Percentiles rank a stretch among this genome's conserved stretches.
These are phyloP conservation scores for Trachelus troglodyta DNA, from an alignment of 2,888 invertebrate species.

Conservation along the genomic window DNA sequence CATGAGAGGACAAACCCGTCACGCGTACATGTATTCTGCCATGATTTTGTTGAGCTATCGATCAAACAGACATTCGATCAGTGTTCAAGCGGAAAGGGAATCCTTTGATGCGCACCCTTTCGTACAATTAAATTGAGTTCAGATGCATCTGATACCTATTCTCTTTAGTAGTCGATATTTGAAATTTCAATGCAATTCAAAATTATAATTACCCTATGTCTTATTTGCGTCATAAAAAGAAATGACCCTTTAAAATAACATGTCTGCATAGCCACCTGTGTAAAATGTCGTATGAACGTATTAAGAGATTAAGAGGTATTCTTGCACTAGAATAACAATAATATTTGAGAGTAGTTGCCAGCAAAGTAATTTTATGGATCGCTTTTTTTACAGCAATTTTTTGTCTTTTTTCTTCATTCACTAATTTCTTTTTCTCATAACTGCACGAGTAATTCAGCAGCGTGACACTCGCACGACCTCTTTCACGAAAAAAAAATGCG, in stretches of 20 bases:
- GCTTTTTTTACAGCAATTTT: background rate
- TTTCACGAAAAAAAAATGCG: background rate
- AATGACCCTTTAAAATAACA: too few relatives aligned
- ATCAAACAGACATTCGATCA: constrained; percentile 1
- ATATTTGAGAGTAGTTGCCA: background rate
- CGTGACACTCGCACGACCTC: background rate
- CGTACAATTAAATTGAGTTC: background rate
- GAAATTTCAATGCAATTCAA: background rate
- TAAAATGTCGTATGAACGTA: background rate
- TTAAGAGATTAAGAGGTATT: background rate
- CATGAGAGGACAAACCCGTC: background rate
- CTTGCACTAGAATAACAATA: background rate
- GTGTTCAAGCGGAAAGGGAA: background rate
- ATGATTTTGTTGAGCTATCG: background rate
- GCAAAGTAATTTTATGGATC: background rate
- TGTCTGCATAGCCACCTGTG: background rate
- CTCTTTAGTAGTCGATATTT: background rate
- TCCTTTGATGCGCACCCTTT: background rate
- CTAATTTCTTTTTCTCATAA: background rate
- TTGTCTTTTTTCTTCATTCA: background rate
- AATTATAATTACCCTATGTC: background rate
- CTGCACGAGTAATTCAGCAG: background rate
- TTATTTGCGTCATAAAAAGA: background rate
- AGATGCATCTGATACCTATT: background rate
- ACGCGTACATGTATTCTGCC: background rate